phyloP scores from a whole-genome alignment of 23 tunicate species.

The Trididemnum miniatum region DNA sequence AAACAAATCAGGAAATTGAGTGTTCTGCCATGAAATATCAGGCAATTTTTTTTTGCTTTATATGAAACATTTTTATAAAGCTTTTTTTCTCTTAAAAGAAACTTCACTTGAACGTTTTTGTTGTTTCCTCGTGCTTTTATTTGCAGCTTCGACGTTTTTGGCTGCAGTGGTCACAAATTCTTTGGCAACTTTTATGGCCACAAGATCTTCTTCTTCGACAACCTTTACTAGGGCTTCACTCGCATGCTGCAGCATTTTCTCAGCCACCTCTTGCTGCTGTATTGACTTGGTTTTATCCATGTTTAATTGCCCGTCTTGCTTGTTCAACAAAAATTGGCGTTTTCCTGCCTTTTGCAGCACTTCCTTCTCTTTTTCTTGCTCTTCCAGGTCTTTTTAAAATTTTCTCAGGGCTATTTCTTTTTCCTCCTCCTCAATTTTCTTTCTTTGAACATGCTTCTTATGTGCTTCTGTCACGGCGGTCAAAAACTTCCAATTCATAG shows the following conservation, averaged over 20 bases:
- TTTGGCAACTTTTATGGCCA: background rate
- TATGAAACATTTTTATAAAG: background rate
- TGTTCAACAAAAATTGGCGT: background rate
- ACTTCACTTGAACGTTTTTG: background rate
- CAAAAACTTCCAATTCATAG: background rate
- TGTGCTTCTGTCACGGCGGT: background rate
- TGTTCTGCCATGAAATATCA: too few species aligned
- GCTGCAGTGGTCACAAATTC: background rate
- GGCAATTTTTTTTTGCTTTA: too few species aligned
- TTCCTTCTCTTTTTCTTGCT: background rate
- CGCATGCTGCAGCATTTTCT: background rate
- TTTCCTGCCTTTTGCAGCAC: slow-evolving; percentile 13
- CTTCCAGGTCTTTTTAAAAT: background rate
- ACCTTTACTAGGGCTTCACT: background rate
- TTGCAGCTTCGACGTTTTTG: background rate
- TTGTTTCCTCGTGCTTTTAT: background rate
- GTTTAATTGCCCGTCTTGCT: background rate
- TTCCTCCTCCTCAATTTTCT: slow-evolving; percentile 5
- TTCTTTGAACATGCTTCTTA: background rate
- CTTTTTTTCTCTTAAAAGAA: background rate
- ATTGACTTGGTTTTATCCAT: background rate
- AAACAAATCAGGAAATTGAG: too few species aligned
- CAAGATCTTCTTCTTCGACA: background rate
- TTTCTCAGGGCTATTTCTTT: background rate
- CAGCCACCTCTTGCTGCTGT: background rate